Base-by-base conservation (phyloP, 1,140 invertebrate species). In the Trichogramma pretiosum region DNA sequence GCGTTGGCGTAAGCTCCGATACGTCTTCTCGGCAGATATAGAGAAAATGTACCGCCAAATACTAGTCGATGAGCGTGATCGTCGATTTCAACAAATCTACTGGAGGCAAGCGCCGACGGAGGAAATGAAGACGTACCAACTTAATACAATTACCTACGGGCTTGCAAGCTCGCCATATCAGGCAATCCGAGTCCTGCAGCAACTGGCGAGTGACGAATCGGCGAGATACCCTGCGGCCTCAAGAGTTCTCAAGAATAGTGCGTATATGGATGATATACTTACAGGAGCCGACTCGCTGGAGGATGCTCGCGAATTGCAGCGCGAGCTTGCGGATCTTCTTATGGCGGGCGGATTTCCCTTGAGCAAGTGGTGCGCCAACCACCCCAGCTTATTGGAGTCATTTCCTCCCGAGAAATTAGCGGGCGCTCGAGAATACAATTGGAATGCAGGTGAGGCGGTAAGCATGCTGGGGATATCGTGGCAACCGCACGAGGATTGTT, bases 291-390 rank as follows among this genome's bases (percentile, higher is more conserved):
- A 28, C 7, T 26, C 39, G 26, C 2, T 28, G n/a, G 24, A 26
- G n/a, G 36, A 47, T 16, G 23, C 16, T 2, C 18, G 23, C 2
- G 16, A 30, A 2, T 13, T 46, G 9, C 43, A 46, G 23, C 5
- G 14, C 16, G 22, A 46, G 30, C 17, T 46, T n/a, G 11, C 23
- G 1, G 16, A 19, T 13, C 24, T 46, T n/a, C 18, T 46, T 0
- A 35, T 14, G 30, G 26, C 2, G 14, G n/a, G 24, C n/a, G n/a
- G 36, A 47, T 16, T 19, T 19, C 21, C 18, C 4, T 16, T 48
- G 3, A 33, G 46, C 18, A 48, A 40, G 18, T 48, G 46, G 46
- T 23, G 24, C 18, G 3, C 46, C 1, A 48, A 48, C 16, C 3
- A 40, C 28, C 5, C 3, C 16, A 5, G 1, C 21, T 34, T 41